A percentile compares a stretch with the other conserved stretches of the same genome.
These are phyloP conservation scores for Leptopilina myrica DNA, from an alignment of 2,888 invertebrate species.

Conservation along the genomic window DNA sequence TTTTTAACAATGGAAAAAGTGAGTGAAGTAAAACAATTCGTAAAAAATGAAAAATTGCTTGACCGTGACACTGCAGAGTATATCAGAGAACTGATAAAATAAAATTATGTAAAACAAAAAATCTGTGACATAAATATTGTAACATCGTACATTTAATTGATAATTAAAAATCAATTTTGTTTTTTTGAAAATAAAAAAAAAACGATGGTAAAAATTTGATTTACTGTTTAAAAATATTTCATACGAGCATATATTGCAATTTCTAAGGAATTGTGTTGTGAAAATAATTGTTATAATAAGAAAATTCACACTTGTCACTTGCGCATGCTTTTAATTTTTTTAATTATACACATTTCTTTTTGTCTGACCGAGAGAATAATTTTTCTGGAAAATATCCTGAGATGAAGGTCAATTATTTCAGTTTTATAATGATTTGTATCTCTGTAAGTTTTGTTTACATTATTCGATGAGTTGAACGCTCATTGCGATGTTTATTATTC, in stretches of 20 bases:
- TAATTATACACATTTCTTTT: background rate
- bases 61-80: background rate
- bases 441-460: background rate
- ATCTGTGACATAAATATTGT: too few species aligned
- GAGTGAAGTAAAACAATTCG: background rate
- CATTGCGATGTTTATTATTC: background rate
- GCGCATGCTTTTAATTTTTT: background rate
- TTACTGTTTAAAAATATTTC: too few species aligned
- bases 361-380: background rate
- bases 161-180: too few species aligned
- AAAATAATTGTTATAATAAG: too few species aligned
- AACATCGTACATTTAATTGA: too few species aligned
- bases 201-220: too few species aligned
- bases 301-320: background rate
- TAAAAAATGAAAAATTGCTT: background rate
- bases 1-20: background rate
- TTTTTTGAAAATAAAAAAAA: too few species aligned
- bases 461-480: constrained; percentile 4
- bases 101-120: background rate
- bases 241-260: background rate
- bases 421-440: constrained; percentile 2
- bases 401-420: constrained; percentile 1
- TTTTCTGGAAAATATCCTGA: background rate
- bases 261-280: background rate
- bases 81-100: background rate